These are phyloP conservation scores for Eupeodes latifasciatus DNA, from an alignment of 2,888 invertebrate species.

Conservation along the genomic window DNA sequence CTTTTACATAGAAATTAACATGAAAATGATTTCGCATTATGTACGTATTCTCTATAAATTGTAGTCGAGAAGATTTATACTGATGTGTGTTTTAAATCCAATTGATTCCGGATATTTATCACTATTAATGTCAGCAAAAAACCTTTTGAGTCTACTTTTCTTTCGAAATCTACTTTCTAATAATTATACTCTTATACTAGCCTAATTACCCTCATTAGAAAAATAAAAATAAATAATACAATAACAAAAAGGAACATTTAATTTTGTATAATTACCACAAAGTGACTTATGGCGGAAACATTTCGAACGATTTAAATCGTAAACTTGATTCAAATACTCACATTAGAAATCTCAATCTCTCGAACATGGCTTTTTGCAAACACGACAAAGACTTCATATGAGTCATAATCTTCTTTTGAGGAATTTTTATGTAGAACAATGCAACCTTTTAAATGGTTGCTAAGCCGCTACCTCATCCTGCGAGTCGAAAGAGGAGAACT, in stretches of 20 bases:
- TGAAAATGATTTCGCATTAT: neutral
- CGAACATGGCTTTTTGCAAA: neutral
- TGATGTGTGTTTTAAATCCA: constrained; percentile 3
- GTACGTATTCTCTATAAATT: too few relatives aligned
- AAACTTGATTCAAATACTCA: neutral
- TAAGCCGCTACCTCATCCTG: too few relatives aligned
- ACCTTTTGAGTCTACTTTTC: neutral
- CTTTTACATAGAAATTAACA: neutral
- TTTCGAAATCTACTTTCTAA: neutral
- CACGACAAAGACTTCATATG: too few relatives aligned
- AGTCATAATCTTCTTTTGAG: neutral
- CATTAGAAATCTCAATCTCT: neutral
- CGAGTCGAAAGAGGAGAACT: too few relatives aligned
- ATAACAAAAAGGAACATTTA: neutral
- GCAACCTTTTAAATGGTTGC: too few relatives aligned
- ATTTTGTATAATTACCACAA: neutral
- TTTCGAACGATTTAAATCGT: too few relatives aligned
- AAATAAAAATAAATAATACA: neutral
- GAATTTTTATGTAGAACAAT: neutral
- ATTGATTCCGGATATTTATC: neutral
- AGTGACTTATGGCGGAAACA: neutral
- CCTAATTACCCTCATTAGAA: neutral
- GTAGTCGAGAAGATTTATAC: too few relatives aligned
- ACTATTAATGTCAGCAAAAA: constrained; percentile 1
- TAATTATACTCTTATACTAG: neutral